Base-by-base conservation (phyloP, 92 coral and sea anemone species). In the Ricordea florida region DNA sequence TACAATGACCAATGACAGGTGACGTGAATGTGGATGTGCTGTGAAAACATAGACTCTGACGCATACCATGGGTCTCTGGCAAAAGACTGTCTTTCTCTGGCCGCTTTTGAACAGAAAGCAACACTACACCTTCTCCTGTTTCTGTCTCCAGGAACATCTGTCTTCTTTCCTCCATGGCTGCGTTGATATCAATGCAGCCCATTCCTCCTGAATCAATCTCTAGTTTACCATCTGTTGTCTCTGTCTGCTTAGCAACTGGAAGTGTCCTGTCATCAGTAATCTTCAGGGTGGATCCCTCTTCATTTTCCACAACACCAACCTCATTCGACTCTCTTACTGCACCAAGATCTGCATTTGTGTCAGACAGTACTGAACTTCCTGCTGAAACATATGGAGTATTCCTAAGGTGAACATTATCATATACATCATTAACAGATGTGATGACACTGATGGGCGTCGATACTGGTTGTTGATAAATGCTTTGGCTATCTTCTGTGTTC, bases 151-250 rank as follows among this genome's bases (percentile, higher is more conserved):
- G 58, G 23, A 74, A 45, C 4, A 78, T 32, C 41, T 87, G 84
- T 61, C 92, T 65, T 41, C 97, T 73, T 57, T 91, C 97, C 32
- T 83, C 74, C 33, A 91, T 80, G 20, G 97, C 97, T 45, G 62
- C 71, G 38, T 68, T 69, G 32, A 91, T 48, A 22, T 45, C 62
- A 13, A 20, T 41, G 46, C 97, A 91, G 26, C 93, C 90, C 97
- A 91, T 91, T 47, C 97, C 97, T 31, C 97, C 97, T 13, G 92
- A 85, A 79, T 91, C 97, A 51, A 82, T 81, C 42, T 77, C 89
- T 27, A 66, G 55, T 9, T 60, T 56, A 0, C 69, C 69, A 40
- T 57, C 58, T 18, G 43, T 64, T 0, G 44, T 36, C 59, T 73
- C 80, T 16, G 10, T 1, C 0, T 38, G 34, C 10, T 21, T 4